Percentiles rank a stretch among this genome's conserved stretches.
phyloP scores from a whole-genome alignment of 2,888 invertebrate species.

The Drosophila phalerata region DNA sequence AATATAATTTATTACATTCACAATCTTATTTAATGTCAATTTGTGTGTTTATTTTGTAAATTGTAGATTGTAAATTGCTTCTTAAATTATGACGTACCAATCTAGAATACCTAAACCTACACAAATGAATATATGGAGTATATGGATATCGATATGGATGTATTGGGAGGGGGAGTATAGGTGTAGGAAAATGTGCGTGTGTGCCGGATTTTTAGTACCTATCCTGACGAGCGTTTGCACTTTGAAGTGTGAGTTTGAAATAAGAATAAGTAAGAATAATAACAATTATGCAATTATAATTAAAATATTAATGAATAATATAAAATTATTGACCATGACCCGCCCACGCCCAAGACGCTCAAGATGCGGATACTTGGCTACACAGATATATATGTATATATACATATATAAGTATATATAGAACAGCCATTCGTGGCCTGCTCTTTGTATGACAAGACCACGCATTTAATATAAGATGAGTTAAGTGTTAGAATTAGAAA shows the following conservation, averaged over 20 bases:
- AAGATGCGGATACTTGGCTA: slow-evolving; percentile 51
- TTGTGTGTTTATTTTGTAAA: slow-evolving; percentile 30
- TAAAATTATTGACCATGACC: slow-evolving; percentile 51
- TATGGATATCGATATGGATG: slow-evolving; percentile 32
- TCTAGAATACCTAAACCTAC: slow-evolving; percentile 77
- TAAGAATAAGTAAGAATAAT: slow-evolving; percentile 31
- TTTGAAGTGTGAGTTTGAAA: slow-evolving; percentile 19
- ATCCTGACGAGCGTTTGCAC: slow-evolving; percentile 3
- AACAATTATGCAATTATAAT: slow-evolving; percentile 44
- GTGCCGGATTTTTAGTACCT: slow-evolving; percentile 9
- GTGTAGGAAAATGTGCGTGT: neutral
- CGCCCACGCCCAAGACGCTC: slow-evolving; percentile 65
- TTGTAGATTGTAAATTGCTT: slow-evolving; percentile 17
- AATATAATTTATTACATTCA: slow-evolving; percentile 30
- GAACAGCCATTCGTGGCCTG: slow-evolving; percentile 62
- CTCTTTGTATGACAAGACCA: slow-evolving; percentile 60
- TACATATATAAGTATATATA: slow-evolving; percentile 39
- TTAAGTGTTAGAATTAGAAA: slow-evolving; percentile 52
- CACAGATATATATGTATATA: slow-evolving; percentile 31
- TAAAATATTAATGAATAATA: slow-evolving; percentile 48
- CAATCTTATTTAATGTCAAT: slow-evolving; percentile 25
- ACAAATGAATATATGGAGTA: slow-evolving; percentile 67
- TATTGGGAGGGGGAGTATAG: neutral
- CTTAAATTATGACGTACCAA: slow-evolving; percentile 71
- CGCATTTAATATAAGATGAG: slow-evolving; percentile 59